phyloP scores from a whole-genome alignment of 2,888 invertebrate genomes.

The Lithophane ornitopus region DNA sequence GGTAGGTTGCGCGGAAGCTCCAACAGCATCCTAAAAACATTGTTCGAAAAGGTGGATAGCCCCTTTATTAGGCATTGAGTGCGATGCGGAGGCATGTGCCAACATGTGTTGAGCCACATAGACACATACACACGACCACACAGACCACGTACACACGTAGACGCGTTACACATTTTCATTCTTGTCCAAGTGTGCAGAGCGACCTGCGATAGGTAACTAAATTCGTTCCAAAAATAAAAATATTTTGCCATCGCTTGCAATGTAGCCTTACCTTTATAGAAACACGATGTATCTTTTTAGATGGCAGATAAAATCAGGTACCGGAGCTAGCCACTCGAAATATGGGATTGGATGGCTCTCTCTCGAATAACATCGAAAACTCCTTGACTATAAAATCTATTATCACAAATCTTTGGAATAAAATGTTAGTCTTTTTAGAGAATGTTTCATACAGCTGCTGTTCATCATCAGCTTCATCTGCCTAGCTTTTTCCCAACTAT shows the following conservation, averaged over 20 bases:
- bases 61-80: too few species aligned
- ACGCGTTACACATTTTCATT: too few species aligned
- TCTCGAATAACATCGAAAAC: conserved; percentile 38
- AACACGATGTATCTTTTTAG: conserved; percentile 48
- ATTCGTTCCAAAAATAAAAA: neutral
- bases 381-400: conserved; percentile 32
- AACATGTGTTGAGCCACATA: too few species aligned
- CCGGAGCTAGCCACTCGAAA: conserved; percentile 56
- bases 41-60: too few species aligned
- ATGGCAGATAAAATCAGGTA: conserved; percentile 51
- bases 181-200: too few species aligned
- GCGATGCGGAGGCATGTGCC: too few species aligned
- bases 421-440: conserved; percentile 5
- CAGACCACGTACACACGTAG: too few species aligned
- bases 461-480: too few species aligned
- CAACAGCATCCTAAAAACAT: too few species aligned
- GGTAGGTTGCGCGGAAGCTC: too few species aligned
- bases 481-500: too few species aligned
- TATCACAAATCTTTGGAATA: conserved; percentile 9
- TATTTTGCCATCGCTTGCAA: neutral
- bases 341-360: conserved; percentile 51
- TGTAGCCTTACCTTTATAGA: conserved; percentile 20
- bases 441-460: neutral
- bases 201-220: neutral
- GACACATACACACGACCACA: too few species aligned